Conservation (phyloP, 2,797 vertebrate genomes). For the Pangasius sanitwongsei region DNA sequence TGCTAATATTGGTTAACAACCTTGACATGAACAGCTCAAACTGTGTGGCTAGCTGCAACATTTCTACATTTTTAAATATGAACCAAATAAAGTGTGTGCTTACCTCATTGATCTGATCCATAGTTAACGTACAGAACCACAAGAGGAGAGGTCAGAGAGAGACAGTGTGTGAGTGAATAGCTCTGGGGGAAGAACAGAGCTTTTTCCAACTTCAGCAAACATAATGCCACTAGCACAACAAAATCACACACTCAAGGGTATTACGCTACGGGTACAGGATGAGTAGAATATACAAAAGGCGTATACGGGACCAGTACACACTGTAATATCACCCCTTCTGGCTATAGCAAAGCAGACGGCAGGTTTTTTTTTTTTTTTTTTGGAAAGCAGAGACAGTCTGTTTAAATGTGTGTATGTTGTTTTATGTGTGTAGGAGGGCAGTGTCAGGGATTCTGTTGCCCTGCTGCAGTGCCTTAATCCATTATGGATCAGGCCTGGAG, state of each 20-base stretch:
- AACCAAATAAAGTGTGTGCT: constrained; percentile 73
- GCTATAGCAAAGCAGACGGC: constrained; percentile 7
- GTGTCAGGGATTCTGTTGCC: constrained; percentile 15
- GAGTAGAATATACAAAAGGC: constrained; percentile 9
- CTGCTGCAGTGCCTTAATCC: constrained; percentile 57
- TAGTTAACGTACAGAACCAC: constrained; percentile 78
- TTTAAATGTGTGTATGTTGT: constrained; percentile 26
- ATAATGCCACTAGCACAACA: constrained; percentile 41
- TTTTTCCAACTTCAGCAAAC: constrained; percentile 65
- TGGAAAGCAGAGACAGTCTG: constrained; percentile 22
- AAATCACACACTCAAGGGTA: constrained; percentile 28
- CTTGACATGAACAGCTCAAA: constrained; percentile 18
- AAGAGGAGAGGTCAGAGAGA: constrained; percentile 80
- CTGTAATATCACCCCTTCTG: constrained; percentile 27
- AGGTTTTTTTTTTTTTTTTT: not conserved
- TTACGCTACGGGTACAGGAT: constrained; percentile 9
- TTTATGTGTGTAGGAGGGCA: constrained; percentile 15
- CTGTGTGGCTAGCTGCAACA: not conserved
- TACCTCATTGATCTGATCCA: constrained; percentile 86
- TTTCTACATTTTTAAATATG: constrained; percentile 62
- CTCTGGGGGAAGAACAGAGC: constrained; percentile 65
- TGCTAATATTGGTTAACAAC: not conserved
- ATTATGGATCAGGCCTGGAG: constrained; percentile 68
- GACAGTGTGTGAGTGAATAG: constrained; percentile 76
- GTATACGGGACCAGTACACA: not conserved